Percentiles rank a stretch among this genome's conserved stretches.
phyloP scores from a whole-genome alignment of 1,140 invertebrate species.

The Arctopsyche grandis region DNA sequence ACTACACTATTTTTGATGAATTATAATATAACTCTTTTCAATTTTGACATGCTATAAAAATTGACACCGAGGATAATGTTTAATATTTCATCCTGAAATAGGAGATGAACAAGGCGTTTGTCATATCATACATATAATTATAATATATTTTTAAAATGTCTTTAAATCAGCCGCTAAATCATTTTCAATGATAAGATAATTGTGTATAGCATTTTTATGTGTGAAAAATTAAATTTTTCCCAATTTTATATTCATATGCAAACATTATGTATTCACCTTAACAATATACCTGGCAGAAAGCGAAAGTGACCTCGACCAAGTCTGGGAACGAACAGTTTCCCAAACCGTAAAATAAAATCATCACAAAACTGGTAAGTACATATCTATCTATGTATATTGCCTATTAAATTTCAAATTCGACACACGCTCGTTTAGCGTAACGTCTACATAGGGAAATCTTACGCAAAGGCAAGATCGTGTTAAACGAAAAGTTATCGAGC shows the following conservation, averaged over 20 bases:
- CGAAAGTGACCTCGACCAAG: constrained; percentile 36
- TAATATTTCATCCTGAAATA: too few relatives aligned
- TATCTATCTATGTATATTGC: too few relatives aligned
- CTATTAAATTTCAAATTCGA: too few relatives aligned
- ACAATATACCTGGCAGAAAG: constrained; percentile 21
- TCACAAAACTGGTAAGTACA: not conserved
- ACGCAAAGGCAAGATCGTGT: not conserved
- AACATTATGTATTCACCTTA: constrained; percentile 11
- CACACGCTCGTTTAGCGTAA: too few relatives aligned
- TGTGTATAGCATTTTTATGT: too few relatives aligned
- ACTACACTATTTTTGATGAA: not conserved
- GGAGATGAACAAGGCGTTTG: too few relatives aligned
- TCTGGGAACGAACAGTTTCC: constrained; percentile 19
- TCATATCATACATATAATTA: constrained; percentile 11
- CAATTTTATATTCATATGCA: not conserved
- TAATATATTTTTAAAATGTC: too few relatives aligned
- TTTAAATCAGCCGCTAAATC: too few relatives aligned
- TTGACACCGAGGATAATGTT: too few relatives aligned
- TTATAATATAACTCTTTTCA: not conserved
- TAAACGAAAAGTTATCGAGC: not conserved
- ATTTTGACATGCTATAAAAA: too few relatives aligned
- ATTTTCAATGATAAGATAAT: too few relatives aligned
- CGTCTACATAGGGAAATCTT: too few relatives aligned
- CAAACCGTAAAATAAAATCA: not conserved
- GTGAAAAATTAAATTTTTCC: not conserved